A percentile compares a stretch with the other conserved stretches of the same genome.
These are phyloP conservation scores for Halocynthia roretzi DNA, from an alignment of 23 tunicate genomes.

Conservation along the genomic window DNA sequence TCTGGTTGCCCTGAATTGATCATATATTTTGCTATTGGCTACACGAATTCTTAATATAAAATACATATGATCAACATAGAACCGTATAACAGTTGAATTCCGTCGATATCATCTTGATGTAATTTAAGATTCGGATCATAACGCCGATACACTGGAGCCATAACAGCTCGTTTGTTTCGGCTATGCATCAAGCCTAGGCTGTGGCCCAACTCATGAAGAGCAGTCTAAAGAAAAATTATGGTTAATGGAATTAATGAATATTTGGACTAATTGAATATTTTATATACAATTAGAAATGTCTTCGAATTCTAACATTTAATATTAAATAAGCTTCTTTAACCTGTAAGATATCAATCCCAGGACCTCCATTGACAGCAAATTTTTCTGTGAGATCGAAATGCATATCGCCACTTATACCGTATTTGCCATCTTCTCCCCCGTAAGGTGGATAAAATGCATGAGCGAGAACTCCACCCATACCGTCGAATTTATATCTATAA, in stretches of 20 bases:
- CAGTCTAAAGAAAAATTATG: not conserved
- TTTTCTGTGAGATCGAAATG: constrained; percentile 65
- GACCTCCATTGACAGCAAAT: constrained; percentile 25
- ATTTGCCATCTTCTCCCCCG: constrained; percentile 17
- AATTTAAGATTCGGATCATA: constrained; percentile 35
- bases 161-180: constrained; percentile 42
- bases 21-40: too few relatives aligned
- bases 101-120: constrained; percentile 67
- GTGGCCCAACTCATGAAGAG: constrained; percentile 80
- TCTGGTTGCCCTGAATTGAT: too few relatives aligned
- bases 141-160: constrained; percentile 79
- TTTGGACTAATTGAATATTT: too few relatives aligned
- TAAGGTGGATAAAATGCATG: constrained; percentile 71
- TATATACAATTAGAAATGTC: too few relatives aligned
- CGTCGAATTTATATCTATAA: too few relatives aligned
- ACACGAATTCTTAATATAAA: too few relatives aligned
- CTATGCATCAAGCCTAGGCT: constrained; percentile 58
- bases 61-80: too few relatives aligned
- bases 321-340: too few relatives aligned
- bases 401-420: not conserved
- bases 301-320: too few relatives aligned
- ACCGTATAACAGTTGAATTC: constrained; percentile 77
- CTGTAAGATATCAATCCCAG: too few relatives aligned
- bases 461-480: constrained; percentile 67
- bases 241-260: too few relatives aligned